A percentile compares a stretch with the other conserved stretches of the same genome.
Conservation (phyloP, 2,797 vertebrate genomes). For the Rhadinocentrus ornatus region DNA sequence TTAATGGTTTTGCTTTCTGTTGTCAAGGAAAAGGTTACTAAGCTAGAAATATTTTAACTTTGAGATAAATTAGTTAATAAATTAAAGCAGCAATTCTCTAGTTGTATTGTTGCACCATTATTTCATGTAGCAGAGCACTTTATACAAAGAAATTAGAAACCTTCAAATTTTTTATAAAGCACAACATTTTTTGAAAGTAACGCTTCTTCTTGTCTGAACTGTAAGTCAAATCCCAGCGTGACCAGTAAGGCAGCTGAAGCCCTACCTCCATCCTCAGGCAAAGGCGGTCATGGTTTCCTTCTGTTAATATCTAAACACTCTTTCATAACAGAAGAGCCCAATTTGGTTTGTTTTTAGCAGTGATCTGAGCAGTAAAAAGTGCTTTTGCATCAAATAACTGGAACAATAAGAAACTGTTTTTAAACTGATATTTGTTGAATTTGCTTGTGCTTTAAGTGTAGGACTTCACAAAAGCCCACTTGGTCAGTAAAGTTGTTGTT, state of each 20-base stretch:
- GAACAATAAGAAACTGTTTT: not conserved
- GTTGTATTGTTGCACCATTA: not conserved
- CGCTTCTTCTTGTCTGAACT: constrained; percentile 19
- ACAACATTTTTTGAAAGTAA: not conserved
- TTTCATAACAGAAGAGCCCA: not conserved
- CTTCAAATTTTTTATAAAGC: constrained; percentile 18
- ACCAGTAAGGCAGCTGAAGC: constrained; percentile 19
- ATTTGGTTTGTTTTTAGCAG: constrained; percentile 2
- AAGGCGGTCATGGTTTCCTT: constrained; percentile 26
- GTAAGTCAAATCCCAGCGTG: constrained; percentile 42
- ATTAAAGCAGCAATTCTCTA: not conserved
- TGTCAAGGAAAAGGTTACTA: constrained; percentile 1
- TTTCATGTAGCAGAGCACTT: not conserved
- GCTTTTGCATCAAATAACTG: constrained; percentile 1
- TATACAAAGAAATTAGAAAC: not conserved
- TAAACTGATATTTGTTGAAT: not conserved
- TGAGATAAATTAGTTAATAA: not conserved
- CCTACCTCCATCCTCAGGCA: constrained; percentile 17
- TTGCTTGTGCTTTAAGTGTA: not conserved
- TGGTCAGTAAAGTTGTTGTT: not conserved
- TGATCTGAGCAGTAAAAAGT: not conserved
- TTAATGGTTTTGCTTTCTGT: constrained; percentile 11
- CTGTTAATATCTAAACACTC: constrained; percentile 34
- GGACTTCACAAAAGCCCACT: not conserved
- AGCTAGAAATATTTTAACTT: constrained; percentile 2